Conservation (phyloP, 2,797 vertebrate species). For the Coendou prehensilis region DNA sequence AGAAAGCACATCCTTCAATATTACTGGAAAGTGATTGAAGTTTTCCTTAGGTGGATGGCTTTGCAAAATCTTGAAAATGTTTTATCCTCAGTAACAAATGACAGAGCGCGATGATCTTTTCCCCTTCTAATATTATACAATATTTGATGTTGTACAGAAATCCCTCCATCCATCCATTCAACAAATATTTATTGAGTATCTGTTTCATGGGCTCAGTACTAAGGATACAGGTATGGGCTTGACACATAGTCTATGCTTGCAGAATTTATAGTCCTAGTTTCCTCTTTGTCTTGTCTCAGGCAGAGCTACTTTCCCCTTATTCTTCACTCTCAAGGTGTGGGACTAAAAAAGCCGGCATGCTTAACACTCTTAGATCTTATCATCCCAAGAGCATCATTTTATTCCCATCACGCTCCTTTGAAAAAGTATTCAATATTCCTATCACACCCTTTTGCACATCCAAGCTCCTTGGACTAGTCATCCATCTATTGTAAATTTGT, state of each 20-base stretch:
- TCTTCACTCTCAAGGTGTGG: background rate
- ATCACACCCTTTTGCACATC: background rate
- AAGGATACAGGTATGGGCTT: background rate
- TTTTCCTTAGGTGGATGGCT: background rate
- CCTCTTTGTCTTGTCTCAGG: background rate
- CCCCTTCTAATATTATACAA: background rate
- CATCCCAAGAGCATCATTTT: background rate
- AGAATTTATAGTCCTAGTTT: background rate
- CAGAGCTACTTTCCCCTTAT: background rate
- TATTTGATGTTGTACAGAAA: constrained; percentile 55
- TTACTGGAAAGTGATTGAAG: background rate
- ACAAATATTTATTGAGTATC: constrained; percentile 3
- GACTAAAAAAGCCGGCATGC: background rate
- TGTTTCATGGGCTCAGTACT: background rate
- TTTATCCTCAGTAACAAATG: background rate
- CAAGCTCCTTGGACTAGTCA: background rate
- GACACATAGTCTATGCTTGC: background rate
- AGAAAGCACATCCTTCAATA: background rate
- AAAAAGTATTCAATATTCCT: background rate
- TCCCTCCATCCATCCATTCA: background rate
- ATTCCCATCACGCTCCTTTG: background rate
- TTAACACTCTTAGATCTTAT: background rate
- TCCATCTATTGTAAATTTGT: background rate
- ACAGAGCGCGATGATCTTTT: background rate
- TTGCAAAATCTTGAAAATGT: background rate